Evolutionary conservation across 2,888 invertebrate species (phyloP), one percentile per base, ranked within the genome.

Genomic region (Abrostola triplasia): DNA sequence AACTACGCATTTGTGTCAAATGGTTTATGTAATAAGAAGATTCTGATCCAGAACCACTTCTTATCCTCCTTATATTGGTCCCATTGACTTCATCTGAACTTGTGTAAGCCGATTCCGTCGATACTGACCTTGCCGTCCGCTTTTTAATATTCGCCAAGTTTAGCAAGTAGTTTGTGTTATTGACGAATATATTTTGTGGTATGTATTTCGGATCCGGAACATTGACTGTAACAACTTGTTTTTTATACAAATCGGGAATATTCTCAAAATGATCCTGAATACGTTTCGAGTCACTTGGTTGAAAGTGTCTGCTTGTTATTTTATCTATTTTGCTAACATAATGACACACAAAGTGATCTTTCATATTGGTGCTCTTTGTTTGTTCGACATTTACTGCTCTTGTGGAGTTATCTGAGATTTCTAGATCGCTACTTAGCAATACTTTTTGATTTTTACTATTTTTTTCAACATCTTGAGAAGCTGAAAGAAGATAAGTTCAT

Each of bases 111-210:
- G 82, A 69, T n/a, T 83, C 77, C n/a, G 72, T 67, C 6, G 84
- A 80, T 6, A 67, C 36, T 4, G 77, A 59, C 41, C 59, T 76
- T 6, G 48, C 42, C n/a, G 72, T 65, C 67, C 80, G 88, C 9
- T 70, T 78, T 60, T 70, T 79, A 10, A 92, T 69, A 57, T 76
- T 82, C 11, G 84, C 73, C 36, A 92, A 40, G 78, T 92, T 88
- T 0, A 94, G 58, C 4, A 78, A 76, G 76, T 92, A 93, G n/a
- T 64, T 70, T 7, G 83, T 65, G 56, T 88, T 88, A 60, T 86
- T 88, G n/a, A 91, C 80, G 59, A 81, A 84, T 55, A 93, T 81
- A 71, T 88, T 89, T 67, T 84, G 77, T 8, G 94, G 94, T 57
- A 93, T 73, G 53, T 80, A 82, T 58, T 83, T 63, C 63, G 85